Evolutionary conservation across 1,140 invertebrate genomes (phyloP), one percentile per base, ranked within the genome.

Genomic region (Asobara japonica): DNA sequence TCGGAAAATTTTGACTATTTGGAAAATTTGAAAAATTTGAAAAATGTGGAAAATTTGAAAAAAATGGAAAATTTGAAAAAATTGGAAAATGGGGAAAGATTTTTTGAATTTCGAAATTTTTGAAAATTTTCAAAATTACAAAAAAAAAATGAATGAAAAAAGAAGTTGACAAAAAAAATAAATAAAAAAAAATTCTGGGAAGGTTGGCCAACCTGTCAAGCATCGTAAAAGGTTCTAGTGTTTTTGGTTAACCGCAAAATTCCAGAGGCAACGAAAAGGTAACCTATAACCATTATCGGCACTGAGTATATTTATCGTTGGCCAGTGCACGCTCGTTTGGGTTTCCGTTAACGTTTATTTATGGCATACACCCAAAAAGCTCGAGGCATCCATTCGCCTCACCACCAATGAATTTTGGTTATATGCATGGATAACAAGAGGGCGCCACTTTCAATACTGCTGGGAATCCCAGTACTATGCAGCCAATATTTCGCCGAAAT

Each of bases 331-430:
- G 78, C 61, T 73, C 75, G 75, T 73, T 72, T 78, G 77, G 72
- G 76, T 81, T 80, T 79, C 77, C 78, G 78, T 80, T 71, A 74
- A 76, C 73, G 77, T 80, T 83, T 83, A 84, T 83, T 84, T 84
- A 83, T 83, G 81, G 80, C 78, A 31, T 62, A 30, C 29, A 76
- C 78, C 75, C 80, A 76, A 75, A 79, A 76, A 71, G 61, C 48
- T 38, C 48, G 11, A 33, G 20, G 64, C 64, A 65, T 30, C 38
- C 6, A 45, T 25, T 45, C 36, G 38, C 16, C 22, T 67, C 33
- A 33, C 29, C 33, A 36, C 67, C 67, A 33, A 69, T 69, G 67
- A 69, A 60, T 69, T 69, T 69, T 69, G 30, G 30, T 22, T 13
- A 16, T 31, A 13, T 56, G 13, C 31, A 60, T 22, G 0, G 29